Conservation (phyloP, 2,797 vertebrate species). For the Mergus octosetaceus region DNA sequence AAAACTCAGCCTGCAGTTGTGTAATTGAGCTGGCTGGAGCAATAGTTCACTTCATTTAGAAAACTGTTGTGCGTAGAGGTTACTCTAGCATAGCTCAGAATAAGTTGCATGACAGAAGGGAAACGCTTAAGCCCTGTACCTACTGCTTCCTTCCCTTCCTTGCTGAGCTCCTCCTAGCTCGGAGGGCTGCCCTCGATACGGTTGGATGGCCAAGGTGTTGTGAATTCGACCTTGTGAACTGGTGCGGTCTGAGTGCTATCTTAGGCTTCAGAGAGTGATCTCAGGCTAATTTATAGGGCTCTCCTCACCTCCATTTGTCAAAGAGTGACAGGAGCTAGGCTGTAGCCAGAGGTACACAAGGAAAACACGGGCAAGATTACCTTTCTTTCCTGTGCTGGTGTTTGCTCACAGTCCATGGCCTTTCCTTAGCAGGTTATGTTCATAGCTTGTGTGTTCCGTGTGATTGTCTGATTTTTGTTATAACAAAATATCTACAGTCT, state of each 20-base stretch:
- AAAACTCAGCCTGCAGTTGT: neutral
- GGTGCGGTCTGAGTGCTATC: neutral
- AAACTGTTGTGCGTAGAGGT: rapidly evolving
- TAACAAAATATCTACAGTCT: neutral
- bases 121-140: neutral
- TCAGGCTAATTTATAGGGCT: neutral
- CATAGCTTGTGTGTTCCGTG: rapidly evolving
- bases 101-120: neutral
- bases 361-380: neutral
- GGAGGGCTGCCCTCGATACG: neutral
- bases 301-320: neutral
- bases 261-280: neutral
- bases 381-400: neutral
- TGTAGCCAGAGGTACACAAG: neutral
- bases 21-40: neutral
- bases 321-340: neutral
- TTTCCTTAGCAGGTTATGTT: neutral
- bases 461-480: neutral
- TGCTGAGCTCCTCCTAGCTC: neutral
- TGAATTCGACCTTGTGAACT: neutral
- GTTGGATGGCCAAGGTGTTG: neutral
- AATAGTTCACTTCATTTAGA: neutral
- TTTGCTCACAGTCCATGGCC: neutral
- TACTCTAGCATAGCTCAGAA: no score
- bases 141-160: neutral